These are phyloP conservation scores for Campodea augens DNA, from an alignment of 1,140 invertebrate genomes.

Conservation along the genomic window DNA sequence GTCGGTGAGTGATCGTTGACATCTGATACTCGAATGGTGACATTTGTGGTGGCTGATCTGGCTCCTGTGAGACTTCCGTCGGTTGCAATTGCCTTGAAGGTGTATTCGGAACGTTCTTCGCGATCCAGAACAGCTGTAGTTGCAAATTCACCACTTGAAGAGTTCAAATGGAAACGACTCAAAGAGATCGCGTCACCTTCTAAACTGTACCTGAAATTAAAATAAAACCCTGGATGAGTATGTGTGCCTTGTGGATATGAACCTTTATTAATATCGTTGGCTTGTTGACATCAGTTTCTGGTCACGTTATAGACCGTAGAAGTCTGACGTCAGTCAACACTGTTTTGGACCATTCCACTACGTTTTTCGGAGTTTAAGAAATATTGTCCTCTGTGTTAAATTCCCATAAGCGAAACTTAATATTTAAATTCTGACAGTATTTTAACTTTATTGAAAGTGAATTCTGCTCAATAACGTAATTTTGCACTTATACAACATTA, in stretches of 20 bases:
- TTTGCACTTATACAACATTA: no score
- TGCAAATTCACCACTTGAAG: constrained; percentile 49
- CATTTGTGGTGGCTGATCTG: constrained; percentile 50
- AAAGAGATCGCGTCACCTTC: constrained; percentile 61
- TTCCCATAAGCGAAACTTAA: no score
- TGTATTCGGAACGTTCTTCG: constrained; percentile 52
- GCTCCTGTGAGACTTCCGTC: constrained; percentile 69
- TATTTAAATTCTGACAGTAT: no score
- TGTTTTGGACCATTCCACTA: no score
- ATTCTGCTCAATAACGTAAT: no score
- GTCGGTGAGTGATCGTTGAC: constrained; percentile 72
- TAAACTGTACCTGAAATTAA: constrained; percentile 40
- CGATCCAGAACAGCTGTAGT: constrained; percentile 53
- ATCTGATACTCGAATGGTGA: constrained; percentile 58
- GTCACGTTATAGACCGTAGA: no score
- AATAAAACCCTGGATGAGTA: constrained; percentile 5
- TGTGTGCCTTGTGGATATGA: neutral
- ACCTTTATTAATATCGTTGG: no score
- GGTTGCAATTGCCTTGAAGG: constrained; percentile 62
- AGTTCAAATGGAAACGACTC: constrained; percentile 50
- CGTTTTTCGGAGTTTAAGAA: no score
- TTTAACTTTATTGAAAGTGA: no score
- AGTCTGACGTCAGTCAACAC: no score
- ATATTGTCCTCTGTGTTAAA: no score
- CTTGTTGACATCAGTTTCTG: no score